Evolutionary conservation across 2,888 invertebrate species (phyloP).

Genomic region (Mesochorus sp.): DNA sequence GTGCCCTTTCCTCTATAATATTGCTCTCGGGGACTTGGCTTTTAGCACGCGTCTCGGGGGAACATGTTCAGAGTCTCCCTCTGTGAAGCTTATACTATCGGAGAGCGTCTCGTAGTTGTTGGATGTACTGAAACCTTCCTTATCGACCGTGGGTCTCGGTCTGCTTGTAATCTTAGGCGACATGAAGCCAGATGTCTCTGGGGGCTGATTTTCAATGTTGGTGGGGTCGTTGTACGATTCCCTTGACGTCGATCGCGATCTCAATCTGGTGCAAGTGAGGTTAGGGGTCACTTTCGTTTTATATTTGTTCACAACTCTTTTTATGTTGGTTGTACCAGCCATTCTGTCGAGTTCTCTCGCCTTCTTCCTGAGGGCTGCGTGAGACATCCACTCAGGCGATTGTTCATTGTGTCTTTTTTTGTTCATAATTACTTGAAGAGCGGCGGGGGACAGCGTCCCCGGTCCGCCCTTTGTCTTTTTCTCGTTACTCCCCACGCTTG

Average conservation of each 20-base stretch:
- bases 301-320: not conserved
- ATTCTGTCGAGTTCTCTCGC: constrained; percentile 2
- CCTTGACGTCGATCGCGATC: constrained; percentile 6
- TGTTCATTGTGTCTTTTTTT: not conserved
- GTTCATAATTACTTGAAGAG: too few relatives aligned
- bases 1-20: too few relatives aligned
- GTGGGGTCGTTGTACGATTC: not conserved
- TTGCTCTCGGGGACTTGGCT: too few relatives aligned
- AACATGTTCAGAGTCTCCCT: not conserved
- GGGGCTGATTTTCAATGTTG: not conserved
- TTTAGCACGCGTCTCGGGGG: not conserved
- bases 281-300: not conserved
- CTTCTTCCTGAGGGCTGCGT: not conserved
- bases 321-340: not conserved
- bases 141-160: not conserved
- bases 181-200: constrained; percentile 10
- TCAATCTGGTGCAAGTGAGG: not conserved
- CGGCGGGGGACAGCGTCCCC: too few relatives aligned
- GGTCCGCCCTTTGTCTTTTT: too few relatives aligned
- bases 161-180: not conserved
- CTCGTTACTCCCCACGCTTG: too few relatives aligned
- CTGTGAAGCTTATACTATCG: not conserved
- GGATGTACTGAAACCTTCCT: not conserved
- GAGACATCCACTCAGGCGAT: not conserved
- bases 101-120: constrained; percentile 5